phyloP scores from a whole-genome alignment of 2,113 vertebrate genomes.

The Rhabdomys dilectus region DNA sequence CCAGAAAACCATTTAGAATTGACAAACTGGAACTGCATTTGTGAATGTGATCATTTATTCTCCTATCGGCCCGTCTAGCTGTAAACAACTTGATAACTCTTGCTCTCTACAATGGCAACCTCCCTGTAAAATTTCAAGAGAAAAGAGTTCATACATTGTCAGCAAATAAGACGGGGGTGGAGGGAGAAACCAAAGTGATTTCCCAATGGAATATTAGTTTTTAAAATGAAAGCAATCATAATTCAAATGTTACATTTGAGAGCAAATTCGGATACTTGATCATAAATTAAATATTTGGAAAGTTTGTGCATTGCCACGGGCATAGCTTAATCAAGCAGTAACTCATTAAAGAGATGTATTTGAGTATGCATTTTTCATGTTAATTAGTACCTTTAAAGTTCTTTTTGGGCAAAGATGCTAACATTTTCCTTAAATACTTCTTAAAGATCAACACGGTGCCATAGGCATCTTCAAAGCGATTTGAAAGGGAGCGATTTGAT shows the following conservation, averaged over 20 bases:
- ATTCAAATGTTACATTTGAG: conserved; percentile 56
- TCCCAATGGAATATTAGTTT: conserved; percentile 42
- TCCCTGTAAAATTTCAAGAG: conserved; percentile 35
- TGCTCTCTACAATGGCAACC: conserved; percentile 2
- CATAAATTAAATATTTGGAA: conserved; percentile 62
- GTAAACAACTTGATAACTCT: conserved; percentile 28
- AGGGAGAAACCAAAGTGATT: conserved; percentile 18
- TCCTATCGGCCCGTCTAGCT: conserved; percentile 1
- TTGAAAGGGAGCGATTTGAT: conserved; percentile 37
- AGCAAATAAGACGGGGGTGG: conserved; percentile 12
- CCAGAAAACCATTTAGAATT: conserved; percentile 28
- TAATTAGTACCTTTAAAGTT: conserved; percentile 58
- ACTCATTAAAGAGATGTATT: conserved; percentile 51
- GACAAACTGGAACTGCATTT: conserved; percentile 22
- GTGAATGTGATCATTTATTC: conserved; percentile 10
- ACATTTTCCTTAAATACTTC: conserved; percentile 41
- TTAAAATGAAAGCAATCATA: conserved; percentile 36
- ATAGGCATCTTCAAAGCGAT: neutral
- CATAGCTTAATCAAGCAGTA: conserved; percentile 33
- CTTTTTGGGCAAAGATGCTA: conserved; percentile 49
- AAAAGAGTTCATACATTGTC: conserved; percentile 28
- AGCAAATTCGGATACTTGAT: conserved; percentile 47
- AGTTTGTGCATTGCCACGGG: conserved; percentile 32
- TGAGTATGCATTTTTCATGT: conserved; percentile 44
- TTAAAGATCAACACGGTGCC: conserved; percentile 39